Conservation (phyloP, 2,888 invertebrate genomes). For the Lasioglossum zephyrum region DNA sequence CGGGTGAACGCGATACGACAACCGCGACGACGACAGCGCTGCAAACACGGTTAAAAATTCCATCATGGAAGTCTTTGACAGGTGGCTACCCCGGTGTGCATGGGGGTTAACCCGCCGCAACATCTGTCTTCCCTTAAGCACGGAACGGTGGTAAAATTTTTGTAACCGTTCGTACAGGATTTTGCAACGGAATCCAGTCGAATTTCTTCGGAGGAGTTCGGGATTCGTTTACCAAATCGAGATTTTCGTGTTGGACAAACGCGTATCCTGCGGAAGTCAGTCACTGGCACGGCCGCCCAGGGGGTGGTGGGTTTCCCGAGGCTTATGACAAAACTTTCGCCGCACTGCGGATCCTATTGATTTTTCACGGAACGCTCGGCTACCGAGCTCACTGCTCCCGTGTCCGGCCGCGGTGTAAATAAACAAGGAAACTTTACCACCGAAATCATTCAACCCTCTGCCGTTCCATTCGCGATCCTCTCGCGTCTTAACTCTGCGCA, state of each 20-base stretch:
- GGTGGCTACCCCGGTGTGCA: slow-evolving; percentile 74
- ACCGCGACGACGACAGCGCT: slow-evolving; percentile 20
- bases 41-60: slow-evolving; percentile 80
- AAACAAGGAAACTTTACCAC: slow-evolving; percentile 76
- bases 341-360: slow-evolving; percentile 84
- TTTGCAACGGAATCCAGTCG: not conserved
- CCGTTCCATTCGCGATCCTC: not conserved
- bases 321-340: slow-evolving; percentile 81
- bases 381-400: slow-evolving; percentile 68
- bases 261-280: not conserved
- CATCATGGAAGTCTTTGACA: slow-evolving; percentile 80
- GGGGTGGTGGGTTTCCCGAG: slow-evolving; percentile 26
- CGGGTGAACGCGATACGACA: not conserved
- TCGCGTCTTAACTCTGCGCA: not conserved
- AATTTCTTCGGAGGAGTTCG: not conserved
- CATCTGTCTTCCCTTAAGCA: slow-evolving; percentile 75
- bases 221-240: accelerated
- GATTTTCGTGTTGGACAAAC: not conserved
- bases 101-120: slow-evolving; percentile 69
- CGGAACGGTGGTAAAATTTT: slow-evolving; percentile 69
- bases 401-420: slow-evolving; percentile 77
- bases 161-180: not conserved
- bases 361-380: slow-evolving; percentile 77
- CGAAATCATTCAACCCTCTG: slow-evolving; percentile 26
- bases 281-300: slow-evolving; percentile 5